A percentile compares a stretch with the other conserved stretches of the same genome.
phyloP scores from a whole-genome alignment of 2,113 vertebrate genomes.

The Vicugna pacos region DNA sequence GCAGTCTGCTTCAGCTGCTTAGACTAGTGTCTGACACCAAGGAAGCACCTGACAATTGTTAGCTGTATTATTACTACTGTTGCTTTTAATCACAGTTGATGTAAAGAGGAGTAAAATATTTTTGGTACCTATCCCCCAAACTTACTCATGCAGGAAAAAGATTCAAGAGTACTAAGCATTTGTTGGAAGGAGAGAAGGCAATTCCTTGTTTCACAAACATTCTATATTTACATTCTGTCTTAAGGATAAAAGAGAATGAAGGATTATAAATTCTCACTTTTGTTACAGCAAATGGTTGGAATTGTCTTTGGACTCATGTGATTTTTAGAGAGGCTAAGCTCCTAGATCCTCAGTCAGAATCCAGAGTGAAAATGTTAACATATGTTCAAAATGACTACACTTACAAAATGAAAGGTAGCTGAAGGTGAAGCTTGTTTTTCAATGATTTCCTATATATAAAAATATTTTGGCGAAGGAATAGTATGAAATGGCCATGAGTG shows the following conservation, averaged over 20 bases:
- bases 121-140: background rate
- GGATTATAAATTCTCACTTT: background rate
- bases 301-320: background rate
- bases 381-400: background rate
- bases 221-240: background rate
- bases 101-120: background rate
- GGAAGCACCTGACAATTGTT: background rate
- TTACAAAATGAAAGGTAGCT: background rate
- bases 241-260: slow-evolving; percentile 52
- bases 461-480: slow-evolving; percentile 65
- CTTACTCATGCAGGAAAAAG: background rate
- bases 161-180: background rate
- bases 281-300: background rate
- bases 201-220: background rate
- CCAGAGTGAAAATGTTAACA: background rate
- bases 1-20: background rate
- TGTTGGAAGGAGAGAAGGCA: background rate
- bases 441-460: slow-evolving; percentile 68
- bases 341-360: background rate
- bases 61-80: background rate
- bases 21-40: background rate
- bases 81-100: background rate
- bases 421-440: slow-evolving; percentile 31
- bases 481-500: slow-evolving; percentile 78
- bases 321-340: slow-evolving; percentile 48